Conservation (phyloP, 2,888 invertebrate genomes). For the Eupeodes latifasciatus region DNA sequence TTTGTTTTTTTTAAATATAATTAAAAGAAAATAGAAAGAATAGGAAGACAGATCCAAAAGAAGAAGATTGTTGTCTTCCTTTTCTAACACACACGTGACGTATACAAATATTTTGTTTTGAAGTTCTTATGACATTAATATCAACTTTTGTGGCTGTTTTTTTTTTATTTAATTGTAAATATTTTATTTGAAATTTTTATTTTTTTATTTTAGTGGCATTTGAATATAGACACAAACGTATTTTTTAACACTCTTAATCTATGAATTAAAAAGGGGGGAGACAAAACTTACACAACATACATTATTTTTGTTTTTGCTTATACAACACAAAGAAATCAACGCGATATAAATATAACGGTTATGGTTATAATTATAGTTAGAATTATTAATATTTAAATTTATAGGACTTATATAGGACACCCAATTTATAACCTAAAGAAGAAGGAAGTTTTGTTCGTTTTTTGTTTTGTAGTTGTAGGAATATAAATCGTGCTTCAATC, state of each 20-base stretch:
- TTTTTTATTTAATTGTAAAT: constrained; percentile 5
- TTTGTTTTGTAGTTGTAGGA: constrained; percentile 58
- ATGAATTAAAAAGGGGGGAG: constrained; percentile 5
- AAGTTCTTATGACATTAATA: constrained; percentile 23
- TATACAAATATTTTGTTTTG: constrained; percentile 35
- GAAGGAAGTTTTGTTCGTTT: constrained; percentile 39
- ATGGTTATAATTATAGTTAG: constrained; percentile 18
- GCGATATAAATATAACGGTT: constrained; percentile 30
- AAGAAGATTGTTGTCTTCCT: neutral
- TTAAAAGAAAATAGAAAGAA: neutral
- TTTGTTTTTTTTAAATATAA: neutral
- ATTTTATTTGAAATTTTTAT: neutral
- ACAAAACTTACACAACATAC: constrained; percentile 56
- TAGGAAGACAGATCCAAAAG: neutral
- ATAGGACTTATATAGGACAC: constrained; percentile 65
- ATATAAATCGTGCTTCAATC: constrained; percentile 76
- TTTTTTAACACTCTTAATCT: constrained; percentile 45
- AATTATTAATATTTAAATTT: constrained; percentile 1
- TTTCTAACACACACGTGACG: constrained; percentile 33
- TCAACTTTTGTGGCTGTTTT: constrained; percentile 59
- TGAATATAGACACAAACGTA: constrained; percentile 47
- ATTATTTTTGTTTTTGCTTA: constrained; percentile 35
- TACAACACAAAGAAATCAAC: constrained; percentile 72
- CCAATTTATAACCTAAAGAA: constrained; percentile 69
- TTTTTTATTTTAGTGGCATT: constrained; percentile 36